phyloP scores from a whole-genome alignment of 2,797 vertebrate species.

The Carapus acus region DNA sequence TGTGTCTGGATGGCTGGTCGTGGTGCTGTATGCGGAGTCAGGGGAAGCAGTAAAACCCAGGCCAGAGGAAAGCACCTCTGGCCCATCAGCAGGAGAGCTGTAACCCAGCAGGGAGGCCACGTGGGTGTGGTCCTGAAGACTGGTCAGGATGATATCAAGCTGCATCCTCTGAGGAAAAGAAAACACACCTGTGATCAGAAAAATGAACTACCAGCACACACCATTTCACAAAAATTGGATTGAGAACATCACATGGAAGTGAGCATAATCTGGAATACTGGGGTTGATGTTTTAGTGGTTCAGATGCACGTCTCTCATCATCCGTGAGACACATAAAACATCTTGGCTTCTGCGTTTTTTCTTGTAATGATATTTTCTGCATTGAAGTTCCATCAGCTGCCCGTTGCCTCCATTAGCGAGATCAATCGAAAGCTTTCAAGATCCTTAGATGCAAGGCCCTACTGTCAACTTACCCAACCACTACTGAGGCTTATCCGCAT shows the following conservation, averaged over 20 bases:
- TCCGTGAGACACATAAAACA: no score
- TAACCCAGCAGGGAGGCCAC: constrained; percentile 78
- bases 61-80: constrained; percentile 67
- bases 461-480: no score
- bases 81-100: constrained; percentile 67
- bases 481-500: no score
- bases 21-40: constrained; percentile 41
- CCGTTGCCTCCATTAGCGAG: background rate
- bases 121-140: constrained; percentile 80
- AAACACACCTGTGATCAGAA: background rate
- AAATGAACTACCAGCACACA: no score
- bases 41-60: constrained; percentile 67
- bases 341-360: background rate
- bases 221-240: no score
- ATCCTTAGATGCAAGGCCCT: background rate
- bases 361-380: background rate
- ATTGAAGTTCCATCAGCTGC: background rate
- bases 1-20: constrained; percentile 62
- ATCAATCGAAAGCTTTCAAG: background rate
- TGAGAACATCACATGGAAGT: no score
- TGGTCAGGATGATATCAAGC: constrained; percentile 80
- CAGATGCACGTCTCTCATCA: no score
- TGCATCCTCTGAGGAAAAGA: constrained; percentile 82
- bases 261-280: no score
- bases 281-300: no score